Base-by-base conservation (phyloP, 2,888 invertebrate genomes). In the Ectemnius continuus region DNA sequence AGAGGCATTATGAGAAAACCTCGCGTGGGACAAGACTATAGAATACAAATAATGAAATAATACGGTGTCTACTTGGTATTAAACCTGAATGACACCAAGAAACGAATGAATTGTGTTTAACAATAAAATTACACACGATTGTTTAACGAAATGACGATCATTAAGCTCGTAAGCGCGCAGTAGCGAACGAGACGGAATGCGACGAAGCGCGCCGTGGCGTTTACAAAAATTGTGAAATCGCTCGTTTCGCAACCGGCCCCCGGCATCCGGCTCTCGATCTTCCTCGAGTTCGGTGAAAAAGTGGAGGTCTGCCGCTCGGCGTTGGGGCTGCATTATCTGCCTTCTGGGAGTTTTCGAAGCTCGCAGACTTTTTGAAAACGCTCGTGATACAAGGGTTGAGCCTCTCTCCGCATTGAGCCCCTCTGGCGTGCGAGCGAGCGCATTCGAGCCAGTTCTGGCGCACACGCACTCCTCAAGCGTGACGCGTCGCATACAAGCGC, bases 191-290 rank as follows among this genome's bases (percentile, higher is more conserved):
- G 14, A 16, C 52, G 16, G 52, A 52, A 52, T 52, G 52, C 52
- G 8, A 52, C 52, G 52, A 52, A 52, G 71, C 61, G 52, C 61
- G 73, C 62, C 61, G 65, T 59, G 59, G 68, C 59, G 68, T 69
- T 77, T 75, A 71, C 71, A 61, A 78, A 70, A 75, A 78, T 70
- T 78, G 68, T 58, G 68, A 79, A 74, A 80, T 72, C 73, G 61
- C 61, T 70, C 60, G 65, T 71, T 76, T 76, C 76, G 79, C 76
- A 79, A 79, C 73, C 28, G 23, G 23, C 45, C 70, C 18, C 56
- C 67, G 75, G 52, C 66, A 61, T 68, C 59, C 64, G 58, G 26
- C 66, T 67, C 63, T 60, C 57, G 74, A 76, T 74, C 64, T 67
- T 70, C 57, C 58, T 67, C 52, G 8, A n/a, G 61, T 16, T 45